Percentiles rank a stretch among this genome's conserved stretches.
Conservation (phyloP, 2,888 invertebrate species). For the Agrotis clavis region DNA sequence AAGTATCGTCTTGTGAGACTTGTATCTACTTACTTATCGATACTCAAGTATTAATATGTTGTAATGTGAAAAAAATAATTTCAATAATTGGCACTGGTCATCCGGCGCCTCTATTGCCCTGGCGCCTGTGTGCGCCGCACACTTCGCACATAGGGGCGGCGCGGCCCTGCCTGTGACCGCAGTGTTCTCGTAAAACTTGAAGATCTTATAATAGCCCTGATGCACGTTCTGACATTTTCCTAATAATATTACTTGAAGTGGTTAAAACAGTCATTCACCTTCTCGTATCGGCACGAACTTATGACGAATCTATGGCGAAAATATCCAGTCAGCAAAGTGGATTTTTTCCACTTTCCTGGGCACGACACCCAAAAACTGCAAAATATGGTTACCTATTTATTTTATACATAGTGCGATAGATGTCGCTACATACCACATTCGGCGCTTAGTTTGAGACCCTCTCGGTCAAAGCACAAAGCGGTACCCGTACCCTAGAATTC, state of each 20-base stretch:
- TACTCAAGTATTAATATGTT: no score
- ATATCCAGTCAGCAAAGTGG: background rate
- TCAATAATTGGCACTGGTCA: no score
- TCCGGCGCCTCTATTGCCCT: no score
- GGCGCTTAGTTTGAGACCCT: background rate
- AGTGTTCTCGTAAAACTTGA: slow-evolving; percentile 16
- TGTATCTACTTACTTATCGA: no score
- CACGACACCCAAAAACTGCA: background rate
- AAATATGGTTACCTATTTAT: slow-evolving; percentile 4
- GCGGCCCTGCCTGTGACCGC: no score
- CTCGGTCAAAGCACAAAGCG: background rate
- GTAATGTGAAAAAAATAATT: no score
- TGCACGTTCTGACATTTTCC: no score
- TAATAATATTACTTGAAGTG: background rate
- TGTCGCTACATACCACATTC: slow-evolving; percentile 32
- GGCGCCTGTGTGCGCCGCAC: no score
- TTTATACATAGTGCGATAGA: slow-evolving; percentile 20
- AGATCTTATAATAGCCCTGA: background rate
- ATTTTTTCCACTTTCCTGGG: no score
- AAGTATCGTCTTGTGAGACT: no score
- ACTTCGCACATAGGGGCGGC: no score
- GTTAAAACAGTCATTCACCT: background rate
- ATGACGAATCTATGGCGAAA: background rate
- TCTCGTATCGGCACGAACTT: no score
- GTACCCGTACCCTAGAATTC: background rate